phyloP scores from a whole-genome alignment of 2,888 invertebrate genomes.

The Lasiommata megera region DNA sequence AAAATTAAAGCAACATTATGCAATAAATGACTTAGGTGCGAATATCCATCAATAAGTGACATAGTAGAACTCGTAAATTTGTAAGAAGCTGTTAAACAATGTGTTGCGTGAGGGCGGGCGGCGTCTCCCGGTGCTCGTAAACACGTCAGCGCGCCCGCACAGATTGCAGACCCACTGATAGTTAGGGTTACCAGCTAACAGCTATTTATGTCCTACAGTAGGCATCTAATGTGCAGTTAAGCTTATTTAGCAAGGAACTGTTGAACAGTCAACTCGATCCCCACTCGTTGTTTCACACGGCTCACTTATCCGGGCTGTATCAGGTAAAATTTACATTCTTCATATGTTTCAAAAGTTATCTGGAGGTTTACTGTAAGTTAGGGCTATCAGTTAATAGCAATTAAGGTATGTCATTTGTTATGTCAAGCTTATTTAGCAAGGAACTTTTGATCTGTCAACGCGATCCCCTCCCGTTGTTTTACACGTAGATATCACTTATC shows the following conservation, averaged over 20 bases:
- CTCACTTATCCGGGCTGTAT: too few species aligned
- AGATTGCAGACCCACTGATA: constrained; percentile 58
- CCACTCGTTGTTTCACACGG: background rate
- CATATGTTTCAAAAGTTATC: too few species aligned
- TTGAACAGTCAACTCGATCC: background rate
- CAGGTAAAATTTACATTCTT: too few species aligned
- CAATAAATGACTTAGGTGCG: constrained; percentile 3
- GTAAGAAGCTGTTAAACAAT: constrained; percentile 68
- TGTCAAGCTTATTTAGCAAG: too few species aligned
- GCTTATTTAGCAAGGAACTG: background rate
- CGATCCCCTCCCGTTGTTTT: too few species aligned
- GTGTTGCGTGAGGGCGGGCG: constrained; percentile 69
- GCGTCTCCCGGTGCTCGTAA: constrained; percentile 61
- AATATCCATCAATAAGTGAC: constrained; percentile 10
- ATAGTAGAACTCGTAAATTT: constrained; percentile 32
- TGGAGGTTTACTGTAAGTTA: too few species aligned
- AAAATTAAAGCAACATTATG: background rate
- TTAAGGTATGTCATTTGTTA: too few species aligned
- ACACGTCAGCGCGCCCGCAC: constrained; percentile 74
- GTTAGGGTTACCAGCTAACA: constrained; percentile 26
- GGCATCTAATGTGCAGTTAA: background rate
- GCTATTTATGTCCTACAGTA: background rate
- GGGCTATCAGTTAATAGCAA: too few species aligned
- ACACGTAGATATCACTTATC: too few species aligned
- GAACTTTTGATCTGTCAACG: too few species aligned